A percentile compares a stretch with the other conserved stretches of the same genome.
phyloP scores from a whole-genome alignment of 2,888 invertebrate genomes.

The Apamea sordens region DNA sequence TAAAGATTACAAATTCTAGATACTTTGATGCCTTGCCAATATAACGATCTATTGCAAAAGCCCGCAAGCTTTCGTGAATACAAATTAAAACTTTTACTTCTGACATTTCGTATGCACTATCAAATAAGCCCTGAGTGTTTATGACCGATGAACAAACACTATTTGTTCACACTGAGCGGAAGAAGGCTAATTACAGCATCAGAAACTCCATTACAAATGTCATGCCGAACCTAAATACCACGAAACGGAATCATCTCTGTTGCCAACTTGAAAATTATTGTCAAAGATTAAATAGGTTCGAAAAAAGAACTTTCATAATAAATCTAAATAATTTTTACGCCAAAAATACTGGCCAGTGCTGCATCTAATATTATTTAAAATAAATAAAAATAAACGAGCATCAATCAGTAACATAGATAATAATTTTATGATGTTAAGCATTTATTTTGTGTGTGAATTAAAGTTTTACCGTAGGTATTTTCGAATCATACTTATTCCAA shows the following conservation, averaged over 20 bases:
- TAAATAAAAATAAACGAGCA: neutral
- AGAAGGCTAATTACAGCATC: slow-evolving; percentile 67
- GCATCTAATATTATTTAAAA: too few relatives aligned
- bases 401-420: neutral
- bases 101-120: slow-evolving; percentile 49
- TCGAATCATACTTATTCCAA: neutral
- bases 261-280: slow-evolving; percentile 65
- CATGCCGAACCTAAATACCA: slow-evolving; percentile 82
- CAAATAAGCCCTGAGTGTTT: slow-evolving; percentile 37
- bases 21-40: slow-evolving; percentile 26
- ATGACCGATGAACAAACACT: slow-evolving; percentile 51
- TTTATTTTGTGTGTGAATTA: neutral
- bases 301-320: too few relatives aligned
- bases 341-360: slow-evolving; percentile 3
- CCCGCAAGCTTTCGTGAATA: slow-evolving; percentile 40
- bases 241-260: slow-evolving; percentile 71
- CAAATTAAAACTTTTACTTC: slow-evolving; percentile 57
- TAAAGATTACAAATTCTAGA: neutral
- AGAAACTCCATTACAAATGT: slow-evolving; percentile 76
- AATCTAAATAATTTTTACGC: neutral
- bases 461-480: neutral
- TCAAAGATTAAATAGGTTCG: slow-evolving; percentile 57
- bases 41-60: slow-evolving; percentile 47
- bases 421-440: neutral
- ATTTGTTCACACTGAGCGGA: slow-evolving; percentile 67